Evolutionary conservation across 2,888 invertebrate genomes (phyloP).

Genomic region (Seira musarum): DNA sequence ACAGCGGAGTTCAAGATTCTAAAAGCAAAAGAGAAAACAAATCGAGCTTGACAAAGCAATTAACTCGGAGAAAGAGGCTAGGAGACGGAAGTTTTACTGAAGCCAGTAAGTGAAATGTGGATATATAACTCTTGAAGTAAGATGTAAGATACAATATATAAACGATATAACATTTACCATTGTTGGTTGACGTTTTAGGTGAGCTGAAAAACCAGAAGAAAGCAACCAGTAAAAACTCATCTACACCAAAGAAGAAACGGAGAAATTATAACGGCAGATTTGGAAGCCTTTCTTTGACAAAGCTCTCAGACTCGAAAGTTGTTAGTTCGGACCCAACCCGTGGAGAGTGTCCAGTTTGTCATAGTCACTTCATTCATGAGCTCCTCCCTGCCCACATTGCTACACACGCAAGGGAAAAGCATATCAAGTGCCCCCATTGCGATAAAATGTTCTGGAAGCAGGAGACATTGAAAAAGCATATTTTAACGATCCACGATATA

Average conservation of each 20-base stretch:
- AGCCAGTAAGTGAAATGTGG: too few relatives aligned
- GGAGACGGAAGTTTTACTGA: too few relatives aligned
- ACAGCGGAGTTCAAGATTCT: too few relatives aligned
- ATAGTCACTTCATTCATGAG: constrained; percentile 7
- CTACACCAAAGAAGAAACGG: not conserved
- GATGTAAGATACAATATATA: too few relatives aligned
- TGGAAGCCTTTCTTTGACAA: not conserved
- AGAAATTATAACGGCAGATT: not conserved
- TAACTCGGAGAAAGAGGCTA: too few relatives aligned
- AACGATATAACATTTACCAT: not conserved
- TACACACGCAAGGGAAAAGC: constrained; percentile 25
- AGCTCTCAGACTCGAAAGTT: not conserved
- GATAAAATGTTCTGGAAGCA: constrained; percentile 28
- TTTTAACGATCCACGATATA: not conserved
- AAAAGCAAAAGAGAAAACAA: too few relatives aligned
- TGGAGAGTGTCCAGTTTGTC: constrained; percentile 21
- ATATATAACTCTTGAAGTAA: too few relatives aligned
- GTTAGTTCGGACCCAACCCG: constrained; percentile 19
- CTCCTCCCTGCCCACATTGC: not conserved
- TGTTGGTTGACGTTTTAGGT: not conserved
- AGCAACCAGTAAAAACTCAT: not conserved
- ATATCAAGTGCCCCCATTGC: constrained; percentile 30
- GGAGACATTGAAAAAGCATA: constrained; percentile 12
- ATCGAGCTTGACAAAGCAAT: too few relatives aligned
- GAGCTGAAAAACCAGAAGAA: not conserved